A percentile compares a stretch with the other conserved stretches of the same genome.
These are phyloP conservation scores for Platorchestia sp. DNA, from an alignment of 1,140 invertebrate species.

Conservation along the genomic window DNA sequence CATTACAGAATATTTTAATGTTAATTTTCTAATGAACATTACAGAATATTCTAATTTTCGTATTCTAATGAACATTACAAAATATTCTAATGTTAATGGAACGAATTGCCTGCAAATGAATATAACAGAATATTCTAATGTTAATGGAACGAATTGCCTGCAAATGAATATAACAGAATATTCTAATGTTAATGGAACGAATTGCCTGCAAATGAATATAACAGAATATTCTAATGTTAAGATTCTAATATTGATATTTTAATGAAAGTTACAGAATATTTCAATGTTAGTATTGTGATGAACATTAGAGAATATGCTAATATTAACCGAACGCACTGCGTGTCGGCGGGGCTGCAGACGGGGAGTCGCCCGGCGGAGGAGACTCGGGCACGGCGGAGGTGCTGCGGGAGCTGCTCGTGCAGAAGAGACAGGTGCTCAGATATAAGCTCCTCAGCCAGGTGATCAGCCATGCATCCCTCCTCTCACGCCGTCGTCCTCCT, in stretches of 20 bases:
- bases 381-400: constrained; percentile 79
- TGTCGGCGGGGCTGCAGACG: neutral
- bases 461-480: constrained; percentile 71
- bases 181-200: neutral
- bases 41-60: neutral
- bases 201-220: too few relatives aligned
- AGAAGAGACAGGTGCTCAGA: constrained; percentile 87
- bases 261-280: neutral
- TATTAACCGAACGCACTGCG: neutral
- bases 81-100: too few relatives aligned
- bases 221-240: neutral
- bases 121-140: neutral
- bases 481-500: neutral
- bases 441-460: constrained; percentile 82
- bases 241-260: too few relatives aligned
- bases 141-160: neutral
- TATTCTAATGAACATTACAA: neutral
- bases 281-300: too few relatives aligned
- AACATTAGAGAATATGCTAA: neutral
- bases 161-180: neutral
- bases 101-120: too few relatives aligned
- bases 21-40: too few relatives aligned
- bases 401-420: constrained; percentile 89
- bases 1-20: too few relatives aligned
- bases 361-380: constrained; percentile 63